Base-by-base conservation (phyloP, 2,113 vertebrate species). In the Grus americana region DNA sequence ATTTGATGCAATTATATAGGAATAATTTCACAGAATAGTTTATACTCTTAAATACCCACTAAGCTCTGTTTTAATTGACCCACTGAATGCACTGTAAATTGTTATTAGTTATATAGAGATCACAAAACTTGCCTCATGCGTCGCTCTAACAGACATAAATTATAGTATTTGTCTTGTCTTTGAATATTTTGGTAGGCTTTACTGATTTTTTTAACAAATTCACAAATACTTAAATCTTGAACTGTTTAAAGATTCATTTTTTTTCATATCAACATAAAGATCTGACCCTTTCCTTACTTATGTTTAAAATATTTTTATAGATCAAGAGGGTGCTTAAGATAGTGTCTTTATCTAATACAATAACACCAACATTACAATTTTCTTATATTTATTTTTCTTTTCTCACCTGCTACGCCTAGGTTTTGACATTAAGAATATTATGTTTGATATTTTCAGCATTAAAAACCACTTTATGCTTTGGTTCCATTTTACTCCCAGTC, bases 371-470 rank as follows among this genome's bases (percentile, higher is more conserved):
- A 91, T 30, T 55, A 79, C 63, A 82, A 95, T 93, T 96, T 92
- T 91, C 93, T 90, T 94, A 58, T 98, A 91, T 98, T 98, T 98
- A 98, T 98, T 98, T 98, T 98, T 97, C 97, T 95, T 96, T 96
- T 88, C 86, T 98, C 89, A 95, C 97, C 95, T 97, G 94, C 92
- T 97, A 94, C 5, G 23, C 95, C 96, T 95, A 94, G 95, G 94
- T 97, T 98, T 98, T 98, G 97, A 97, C 97, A 98, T 97, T 98
- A 97, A 96, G 97, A 98, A 98, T 96, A 98, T 97, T 97, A 97
- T 98, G 97, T 98, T 98, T 98, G 98, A 98, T 98, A 98, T 97
- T 98, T 98, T 97, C 97, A 97, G 97, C 97, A 98, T 98, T 98
- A 98, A 97, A 97, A 98, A 97, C 93, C 97, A 97, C 97, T 98